Percentiles rank a stretch among this genome's conserved stretches.
Conservation (phyloP, 2,888 invertebrate genomes). For the Leptogaster cylindrica region DNA sequence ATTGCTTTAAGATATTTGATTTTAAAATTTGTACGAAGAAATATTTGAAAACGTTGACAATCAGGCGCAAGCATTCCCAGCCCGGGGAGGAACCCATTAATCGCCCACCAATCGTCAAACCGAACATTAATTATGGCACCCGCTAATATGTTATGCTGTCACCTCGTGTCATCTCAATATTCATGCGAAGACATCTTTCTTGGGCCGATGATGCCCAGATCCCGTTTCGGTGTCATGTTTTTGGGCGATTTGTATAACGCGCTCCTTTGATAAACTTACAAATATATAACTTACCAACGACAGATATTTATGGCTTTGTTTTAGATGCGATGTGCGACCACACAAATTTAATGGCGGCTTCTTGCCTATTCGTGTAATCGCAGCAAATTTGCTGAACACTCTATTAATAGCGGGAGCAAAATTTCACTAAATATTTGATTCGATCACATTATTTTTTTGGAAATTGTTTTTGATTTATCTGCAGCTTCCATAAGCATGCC, state of each 20-base stretch:
- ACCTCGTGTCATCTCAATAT: constrained; percentile 50
- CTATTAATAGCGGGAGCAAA: no score
- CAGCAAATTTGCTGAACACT: background rate
- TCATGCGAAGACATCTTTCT: constrained; percentile 48
- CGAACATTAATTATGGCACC: constrained; percentile 47
- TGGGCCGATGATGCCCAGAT: constrained; percentile 42
- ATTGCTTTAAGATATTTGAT: background rate
- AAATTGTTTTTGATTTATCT: no score
- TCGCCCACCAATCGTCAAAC: constrained; percentile 47
- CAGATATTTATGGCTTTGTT: constrained; percentile 48
- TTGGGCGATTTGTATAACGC: constrained; percentile 59
- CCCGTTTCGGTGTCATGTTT: constrained; percentile 57
- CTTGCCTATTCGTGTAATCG: background rate
- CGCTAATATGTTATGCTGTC: constrained; percentile 51
- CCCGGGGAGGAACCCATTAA: constrained; percentile 36
- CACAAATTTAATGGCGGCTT: constrained; percentile 13
- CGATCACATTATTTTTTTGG: no score
- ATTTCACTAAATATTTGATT: no score
- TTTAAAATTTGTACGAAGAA: background rate
- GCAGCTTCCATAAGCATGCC: no score
- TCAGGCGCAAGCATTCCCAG: constrained; percentile 5
- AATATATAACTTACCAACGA: constrained; percentile 41
- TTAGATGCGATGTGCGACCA: constrained; percentile 41
- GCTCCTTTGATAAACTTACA: constrained; percentile 43
- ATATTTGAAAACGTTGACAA: constrained; percentile 5